Conservation (phyloP, 2,797 vertebrate genomes). For the Chloroceryle inda region DNA sequence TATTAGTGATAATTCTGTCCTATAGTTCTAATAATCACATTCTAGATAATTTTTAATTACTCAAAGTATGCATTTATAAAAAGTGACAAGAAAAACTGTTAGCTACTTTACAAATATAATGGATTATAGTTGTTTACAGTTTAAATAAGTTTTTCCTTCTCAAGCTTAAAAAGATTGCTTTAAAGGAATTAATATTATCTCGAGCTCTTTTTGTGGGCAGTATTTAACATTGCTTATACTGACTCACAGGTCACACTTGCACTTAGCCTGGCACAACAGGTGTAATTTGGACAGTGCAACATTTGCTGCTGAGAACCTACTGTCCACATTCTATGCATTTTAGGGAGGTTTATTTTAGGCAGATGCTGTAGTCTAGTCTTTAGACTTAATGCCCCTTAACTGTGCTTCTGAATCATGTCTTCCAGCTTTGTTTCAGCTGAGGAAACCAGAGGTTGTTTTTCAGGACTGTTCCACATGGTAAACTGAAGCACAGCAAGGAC, state of each 20-base stretch:
- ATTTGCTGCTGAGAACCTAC: neutral
- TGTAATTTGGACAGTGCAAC: neutral
- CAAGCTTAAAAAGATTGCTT: neutral
- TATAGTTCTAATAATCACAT: neutral
- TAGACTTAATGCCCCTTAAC: neutral
- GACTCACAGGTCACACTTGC: accelerated
- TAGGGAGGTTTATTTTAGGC: neutral
- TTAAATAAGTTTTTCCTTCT: neutral
- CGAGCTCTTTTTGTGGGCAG: neutral
- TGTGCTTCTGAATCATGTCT: neutral
- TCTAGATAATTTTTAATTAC: neutral
- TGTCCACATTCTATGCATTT: neutral
- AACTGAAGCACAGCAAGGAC: neutral
- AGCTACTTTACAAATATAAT: neutral
- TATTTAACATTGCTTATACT: neutral
- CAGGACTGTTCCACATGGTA: neutral
- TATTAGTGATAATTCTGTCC: neutral
- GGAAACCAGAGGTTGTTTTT: neutral
- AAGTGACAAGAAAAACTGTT: neutral
- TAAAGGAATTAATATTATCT: neutral
- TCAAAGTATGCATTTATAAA: neutral
- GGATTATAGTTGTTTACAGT: neutral
- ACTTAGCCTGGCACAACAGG: neutral
- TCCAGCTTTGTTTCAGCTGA: neutral
- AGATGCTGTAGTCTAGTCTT: neutral